Base-by-base conservation (phyloP, 2,113 vertebrate genomes). In the Lepisosteus osseus region DNA sequence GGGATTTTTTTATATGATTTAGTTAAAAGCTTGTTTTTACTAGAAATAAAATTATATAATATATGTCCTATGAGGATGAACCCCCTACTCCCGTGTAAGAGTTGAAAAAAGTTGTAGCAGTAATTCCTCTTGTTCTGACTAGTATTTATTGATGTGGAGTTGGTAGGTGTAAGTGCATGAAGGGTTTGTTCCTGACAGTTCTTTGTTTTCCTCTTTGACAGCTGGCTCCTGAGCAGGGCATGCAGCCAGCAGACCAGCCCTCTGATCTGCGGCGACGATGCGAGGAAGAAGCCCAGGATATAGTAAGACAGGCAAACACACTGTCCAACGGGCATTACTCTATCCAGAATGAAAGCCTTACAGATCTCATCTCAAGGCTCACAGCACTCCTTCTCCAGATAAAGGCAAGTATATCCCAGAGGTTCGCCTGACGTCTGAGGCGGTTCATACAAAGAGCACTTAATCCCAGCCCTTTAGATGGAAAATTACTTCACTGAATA, bases 341-440 rank as follows among this genome's bases (percentile, higher is more conserved):
- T 59, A 94, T 95, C 5, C 88, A 92, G 64, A 97, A 88, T 69
- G 87, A 95, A 81, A 88, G 88, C 67, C 90, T 98, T 77, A 97
- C 95, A 0, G 94, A 95, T 62, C 90, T 99, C 9, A 91, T 99
- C 63, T 93, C 97, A 42, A 94, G 94, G 15, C 96, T 99, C 66
- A 98, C 98, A 0, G 95, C 98, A 44, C 89, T 99, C 81, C 91
- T 99, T 74, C 82, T 99, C 72, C 98, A 99, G 85, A 99, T 99
- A 74, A 98, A 98, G 94, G 97, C 96, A 86, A 81, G 71, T 76
- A 29, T 0, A 7, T 61, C 11, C 4, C 44, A 6, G 29, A 29
- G 29, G 29, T 11, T 5, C 6, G 12, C 8, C 44, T 17, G 3
- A 57, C 13, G 11, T 40, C 40, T 15, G 12, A 42, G 41, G 29